These are phyloP conservation scores for Bombus sylvicola DNA, from an alignment of 1,140 invertebrate genomes.

Conservation along the genomic window DNA sequence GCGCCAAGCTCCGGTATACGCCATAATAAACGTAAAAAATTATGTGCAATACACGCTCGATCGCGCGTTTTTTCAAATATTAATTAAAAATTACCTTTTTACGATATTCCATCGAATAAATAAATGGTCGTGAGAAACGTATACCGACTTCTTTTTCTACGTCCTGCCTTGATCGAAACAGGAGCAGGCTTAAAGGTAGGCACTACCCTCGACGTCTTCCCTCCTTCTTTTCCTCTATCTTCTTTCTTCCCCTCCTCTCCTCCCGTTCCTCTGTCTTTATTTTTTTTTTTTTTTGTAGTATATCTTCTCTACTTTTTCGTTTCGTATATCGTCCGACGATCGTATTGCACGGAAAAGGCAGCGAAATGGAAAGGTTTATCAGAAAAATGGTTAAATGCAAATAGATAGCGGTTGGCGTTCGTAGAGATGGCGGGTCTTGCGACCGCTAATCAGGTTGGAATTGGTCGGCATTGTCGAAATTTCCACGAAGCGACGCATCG, in stretches of 20 bases:
- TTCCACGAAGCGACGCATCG: background rate
- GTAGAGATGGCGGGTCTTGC: background rate
- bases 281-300: background rate
- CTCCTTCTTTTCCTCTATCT: too few species aligned
- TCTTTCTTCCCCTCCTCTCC: too few species aligned
- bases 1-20: background rate
- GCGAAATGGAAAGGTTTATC: background rate
- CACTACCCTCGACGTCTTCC: too few species aligned
- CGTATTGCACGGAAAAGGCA: background rate
- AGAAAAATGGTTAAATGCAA: background rate
- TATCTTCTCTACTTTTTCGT: too few species aligned
- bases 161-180: too few species aligned
- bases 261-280: background rate
- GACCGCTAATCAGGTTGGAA: constrained; percentile 29
- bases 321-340: background rate
- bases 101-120: too few species aligned
- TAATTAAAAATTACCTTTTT: background rate
- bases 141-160: too few species aligned
- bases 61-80: background rate
- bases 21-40: background rate
- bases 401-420: background rate
- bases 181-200: too few species aligned
- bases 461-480: constrained; percentile 29
- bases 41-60: background rate
- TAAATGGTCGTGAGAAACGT: too few species aligned